Conservation (phyloP, 2,113 vertebrate species). For the Arizona elegans region DNA sequence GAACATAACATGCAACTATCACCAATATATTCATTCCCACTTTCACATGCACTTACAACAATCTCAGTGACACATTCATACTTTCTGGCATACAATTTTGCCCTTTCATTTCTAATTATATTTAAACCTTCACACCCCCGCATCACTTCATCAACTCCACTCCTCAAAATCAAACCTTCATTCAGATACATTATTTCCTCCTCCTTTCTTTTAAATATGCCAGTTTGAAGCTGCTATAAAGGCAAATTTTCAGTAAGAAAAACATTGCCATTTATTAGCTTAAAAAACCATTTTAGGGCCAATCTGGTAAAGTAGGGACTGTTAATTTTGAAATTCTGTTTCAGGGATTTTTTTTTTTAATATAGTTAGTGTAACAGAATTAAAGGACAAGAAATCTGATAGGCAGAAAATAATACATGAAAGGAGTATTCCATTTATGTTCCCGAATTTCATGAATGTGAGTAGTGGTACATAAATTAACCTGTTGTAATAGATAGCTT, state of each 20-base stretch:
- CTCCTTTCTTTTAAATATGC: neutral
- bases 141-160: neutral
- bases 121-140: neutral
- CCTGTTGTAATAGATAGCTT: conserved; percentile 17
- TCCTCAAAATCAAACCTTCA: neutral
- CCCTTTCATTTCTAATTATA: neutral
- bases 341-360: neutral
- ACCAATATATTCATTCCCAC: neutral
- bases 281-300: neutral
- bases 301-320: neutral
- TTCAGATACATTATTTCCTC: neutral
- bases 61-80: neutral
- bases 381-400: conserved; percentile 23
- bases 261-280: neutral
- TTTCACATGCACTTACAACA: neutral
- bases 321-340: conserved; percentile 16
- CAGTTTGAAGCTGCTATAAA: neutral
- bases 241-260: neutral
- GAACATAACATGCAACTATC: neutral
- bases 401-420: conserved; percentile 27
- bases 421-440: conserved; percentile 26
- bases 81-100: neutral
- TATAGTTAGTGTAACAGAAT: neutral
- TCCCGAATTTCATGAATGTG: conserved; percentile 11
- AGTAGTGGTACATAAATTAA: conserved; percentile 28